phyloP scores from a whole-genome alignment of 2,797 vertebrate genomes.

The Lutjanus argentimaculatus region DNA sequence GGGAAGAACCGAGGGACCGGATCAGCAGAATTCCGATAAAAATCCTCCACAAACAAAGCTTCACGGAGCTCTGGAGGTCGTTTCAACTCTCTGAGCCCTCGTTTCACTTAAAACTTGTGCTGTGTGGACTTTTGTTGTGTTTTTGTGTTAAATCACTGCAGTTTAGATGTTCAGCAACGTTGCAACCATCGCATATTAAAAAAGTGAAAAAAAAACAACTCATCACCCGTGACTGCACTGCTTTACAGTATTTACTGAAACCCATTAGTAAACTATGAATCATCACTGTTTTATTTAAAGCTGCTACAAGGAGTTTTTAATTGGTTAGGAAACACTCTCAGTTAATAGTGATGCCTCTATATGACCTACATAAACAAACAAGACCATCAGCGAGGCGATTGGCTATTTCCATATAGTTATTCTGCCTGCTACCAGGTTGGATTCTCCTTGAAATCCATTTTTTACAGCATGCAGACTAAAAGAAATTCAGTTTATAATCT shows the following conservation, averaged over 20 bases:
- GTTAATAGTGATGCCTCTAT: no score
- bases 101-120: slow-evolving; percentile 22
- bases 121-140: slow-evolving; percentile 28
- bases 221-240: slow-evolving; percentile 23
- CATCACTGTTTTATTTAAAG: background rate
- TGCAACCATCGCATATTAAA: slow-evolving; percentile 45
- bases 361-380: no score
- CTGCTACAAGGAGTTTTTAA: no score
- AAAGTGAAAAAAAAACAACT: background rate
- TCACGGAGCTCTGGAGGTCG: slow-evolving; percentile 26
- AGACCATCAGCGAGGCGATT: no score
- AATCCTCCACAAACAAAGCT: slow-evolving; percentile 39
- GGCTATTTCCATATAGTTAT: no score
- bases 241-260: slow-evolving; percentile 1
- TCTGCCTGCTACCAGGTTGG: no score
- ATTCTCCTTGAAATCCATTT: no score
- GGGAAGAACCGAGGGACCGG: slow-evolving; percentile 29
- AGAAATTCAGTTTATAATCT: no score
- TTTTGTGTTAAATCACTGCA: slow-evolving; percentile 1
- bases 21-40: slow-evolving; percentile 64
- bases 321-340: no score
- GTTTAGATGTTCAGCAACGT: slow-evolving; percentile 35
- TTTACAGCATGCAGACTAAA: no score
- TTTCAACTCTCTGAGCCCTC: slow-evolving; percentile 34
- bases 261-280: background rate